Percentiles rank a stretch among this genome's conserved stretches.
These are phyloP conservation scores for Struthidea cinerea DNA, from an alignment of 2,113 vertebrate genomes.

Conservation along the genomic window DNA sequence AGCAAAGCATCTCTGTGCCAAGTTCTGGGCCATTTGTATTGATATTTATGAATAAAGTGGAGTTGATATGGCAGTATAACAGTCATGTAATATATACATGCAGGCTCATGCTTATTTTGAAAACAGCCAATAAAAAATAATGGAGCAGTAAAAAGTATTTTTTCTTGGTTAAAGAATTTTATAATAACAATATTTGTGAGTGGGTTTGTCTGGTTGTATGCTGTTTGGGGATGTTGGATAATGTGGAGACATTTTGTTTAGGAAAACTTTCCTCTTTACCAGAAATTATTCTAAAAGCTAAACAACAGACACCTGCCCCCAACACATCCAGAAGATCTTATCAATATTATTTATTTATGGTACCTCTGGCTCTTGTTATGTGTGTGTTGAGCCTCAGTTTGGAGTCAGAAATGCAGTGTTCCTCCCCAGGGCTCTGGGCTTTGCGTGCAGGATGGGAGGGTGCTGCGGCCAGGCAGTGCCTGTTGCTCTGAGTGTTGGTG, in stretches of 20 bases:
- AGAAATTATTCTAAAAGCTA: neutral
- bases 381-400: rapidly evolving
- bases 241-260: neutral
- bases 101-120: neutral
- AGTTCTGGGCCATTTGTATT: neutral
- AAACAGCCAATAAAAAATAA: slow-evolving; percentile 3
- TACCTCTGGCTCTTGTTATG: neutral
- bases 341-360: neutral
- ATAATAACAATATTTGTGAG: neutral
- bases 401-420: rapidly evolving
- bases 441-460: too few relatives aligned
- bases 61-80: neutral
- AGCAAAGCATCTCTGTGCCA: neutral
- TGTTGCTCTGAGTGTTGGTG: rapidly evolving
- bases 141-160: neutral
- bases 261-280: neutral
- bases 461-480: neutral
- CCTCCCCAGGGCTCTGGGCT: neutral
- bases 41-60: neutral
- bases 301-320: neutral
- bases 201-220: neutral
- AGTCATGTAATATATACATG: neutral
- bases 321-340: neutral
- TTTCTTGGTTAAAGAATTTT: neutral
- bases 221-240: neutral